Conservation (phyloP, 1,140 invertebrate genomes). For the Drosophila mayri region DNA sequence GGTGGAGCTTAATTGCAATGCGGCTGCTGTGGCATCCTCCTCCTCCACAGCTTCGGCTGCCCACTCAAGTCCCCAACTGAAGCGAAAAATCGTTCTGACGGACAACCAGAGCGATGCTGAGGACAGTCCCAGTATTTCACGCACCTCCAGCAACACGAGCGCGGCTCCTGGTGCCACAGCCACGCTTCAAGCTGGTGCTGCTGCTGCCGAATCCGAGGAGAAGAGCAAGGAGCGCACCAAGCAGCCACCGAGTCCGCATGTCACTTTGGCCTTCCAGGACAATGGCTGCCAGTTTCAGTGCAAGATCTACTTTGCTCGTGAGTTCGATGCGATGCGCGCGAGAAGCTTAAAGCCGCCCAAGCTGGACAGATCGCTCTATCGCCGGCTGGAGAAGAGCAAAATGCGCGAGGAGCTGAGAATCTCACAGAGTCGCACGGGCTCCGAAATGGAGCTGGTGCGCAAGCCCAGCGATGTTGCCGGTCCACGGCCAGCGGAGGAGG, state of each 20-base stretch:
- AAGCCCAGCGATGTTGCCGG: constrained; percentile 66
- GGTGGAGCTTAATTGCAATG: constrained; percentile 27
- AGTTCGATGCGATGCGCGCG: constrained; percentile 92
- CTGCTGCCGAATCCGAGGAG: constrained; percentile 43
- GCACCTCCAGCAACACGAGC: constrained; percentile 42
- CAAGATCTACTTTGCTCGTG: constrained; percentile 93
- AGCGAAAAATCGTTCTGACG: constrained; percentile 53
- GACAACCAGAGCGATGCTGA: constrained; percentile 59
- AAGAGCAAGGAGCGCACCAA: constrained; percentile 55
- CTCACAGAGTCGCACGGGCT: constrained; percentile 74
- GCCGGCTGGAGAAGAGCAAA: constrained; percentile 72
- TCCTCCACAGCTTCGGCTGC: background rate
- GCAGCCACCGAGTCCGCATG: constrained; percentile 86
- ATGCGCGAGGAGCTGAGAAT: constrained; percentile 81
- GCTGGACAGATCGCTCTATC: constrained; percentile 69
- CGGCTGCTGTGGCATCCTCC: background rate
- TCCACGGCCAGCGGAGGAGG: constrained; percentile 20
- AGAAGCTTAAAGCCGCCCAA: constrained; percentile 68
- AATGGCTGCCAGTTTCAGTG: constrained; percentile 92
- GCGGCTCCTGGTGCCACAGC: background rate
- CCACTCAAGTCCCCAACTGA: constrained; percentile 68
- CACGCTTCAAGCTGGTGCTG: background rate
- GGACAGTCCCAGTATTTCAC: constrained; percentile 42
- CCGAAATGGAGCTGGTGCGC: constrained; percentile 77
- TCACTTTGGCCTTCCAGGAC: constrained; percentile 90